These are phyloP conservation scores for Callipepla californica DNA, from an alignment of 2,113 vertebrate genomes.

Conservation along the genomic window DNA sequence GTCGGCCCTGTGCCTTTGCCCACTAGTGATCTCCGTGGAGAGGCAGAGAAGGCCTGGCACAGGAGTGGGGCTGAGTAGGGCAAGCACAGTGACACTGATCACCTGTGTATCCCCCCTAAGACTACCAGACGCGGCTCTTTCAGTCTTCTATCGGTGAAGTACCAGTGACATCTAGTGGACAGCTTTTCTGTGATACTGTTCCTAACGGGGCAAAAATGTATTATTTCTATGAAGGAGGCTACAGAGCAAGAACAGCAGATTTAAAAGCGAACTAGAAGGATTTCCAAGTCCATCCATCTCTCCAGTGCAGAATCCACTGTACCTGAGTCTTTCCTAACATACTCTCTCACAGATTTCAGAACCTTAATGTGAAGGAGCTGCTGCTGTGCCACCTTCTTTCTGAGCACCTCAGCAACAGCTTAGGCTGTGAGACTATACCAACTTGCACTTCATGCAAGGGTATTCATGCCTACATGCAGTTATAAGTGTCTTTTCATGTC, in stretches of 20 bases:
- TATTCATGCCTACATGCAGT: not conserved
- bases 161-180: constrained; percentile 67
- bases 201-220: accelerated
- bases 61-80: accelerated
- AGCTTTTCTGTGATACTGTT: accelerated
- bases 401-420: not conserved
- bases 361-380: not conserved
- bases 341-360: not conserved
- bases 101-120: accelerated
- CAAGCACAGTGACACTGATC: not conserved
- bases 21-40: accelerated
- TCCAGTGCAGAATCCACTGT: not conserved
- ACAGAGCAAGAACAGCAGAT: not conserved
- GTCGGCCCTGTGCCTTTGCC: accelerated
- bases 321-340: not conserved
- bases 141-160: constrained; percentile 2
- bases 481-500: not conserved
- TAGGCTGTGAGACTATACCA: not conserved
- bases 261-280: not conserved
- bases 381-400: not conserved
- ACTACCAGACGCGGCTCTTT: not conserved
- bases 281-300: not conserved
- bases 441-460: not conserved
- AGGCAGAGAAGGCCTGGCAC: not conserved
- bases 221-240: not conserved